Evolutionary conservation across 2,888 invertebrate species (phyloP), one percentile per base, ranked within the genome.

Genomic region (Lycocerus yunnanus): DNA sequence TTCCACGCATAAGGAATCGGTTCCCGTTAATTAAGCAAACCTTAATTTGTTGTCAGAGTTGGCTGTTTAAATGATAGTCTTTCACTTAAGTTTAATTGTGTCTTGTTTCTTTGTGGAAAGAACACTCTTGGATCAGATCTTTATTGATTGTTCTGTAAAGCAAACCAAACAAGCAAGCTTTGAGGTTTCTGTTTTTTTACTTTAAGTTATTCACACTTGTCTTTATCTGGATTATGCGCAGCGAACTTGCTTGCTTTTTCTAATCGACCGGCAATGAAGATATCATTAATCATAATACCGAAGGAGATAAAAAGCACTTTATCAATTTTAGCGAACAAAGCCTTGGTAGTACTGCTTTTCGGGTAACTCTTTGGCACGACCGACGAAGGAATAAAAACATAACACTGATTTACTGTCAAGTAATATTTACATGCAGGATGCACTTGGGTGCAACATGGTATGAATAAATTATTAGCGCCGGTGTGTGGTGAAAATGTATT

Each of bases 291-390:
- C 78, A 80, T 80, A 78, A 80, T 79, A 76, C 77, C 77, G 78
- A 74, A 75, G 81, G 78, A 83, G 83, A 83, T 83, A 83, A 83
- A 83, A 83, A 83, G 81, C 80, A 81, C 82, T 83, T 83, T 81
- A 84, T 84, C 83, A 84, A 81, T 82, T 83, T 84, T 81, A 78
- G 77, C 75, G 78, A 80, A 79, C 78, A 80, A 77, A 82, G 82
- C 75, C 70, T 70, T 59, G 60, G 75, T 72, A 76, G 70, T 67
- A 67, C 76, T 70, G 67, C 65, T 71, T 59, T 60, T 63, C 43
- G 76, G 73, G 69, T 73, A 77, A 77, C 75, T 76, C 78, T 74
- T 72, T 66, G 77, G 76, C 75, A 76, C 77, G 71, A 68, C 71
- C 69, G 43, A 43, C 43, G 43, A 65, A 74, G 60, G 77, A 78